These are phyloP conservation scores for Vulpes lagopus DNA, from an alignment of 2,113 vertebrate genomes.

Conservation along the genomic window DNA sequence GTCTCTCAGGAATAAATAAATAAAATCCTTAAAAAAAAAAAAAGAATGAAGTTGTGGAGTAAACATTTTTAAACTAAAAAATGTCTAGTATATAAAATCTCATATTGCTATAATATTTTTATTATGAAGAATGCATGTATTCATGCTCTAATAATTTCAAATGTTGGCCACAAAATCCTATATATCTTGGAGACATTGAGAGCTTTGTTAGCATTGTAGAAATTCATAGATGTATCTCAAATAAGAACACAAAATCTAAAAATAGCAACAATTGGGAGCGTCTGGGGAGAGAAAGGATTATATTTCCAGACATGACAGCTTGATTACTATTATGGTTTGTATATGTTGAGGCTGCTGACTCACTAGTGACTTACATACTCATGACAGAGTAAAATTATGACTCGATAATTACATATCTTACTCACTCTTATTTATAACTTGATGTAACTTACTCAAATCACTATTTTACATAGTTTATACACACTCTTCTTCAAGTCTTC, in stretches of 20 bases:
- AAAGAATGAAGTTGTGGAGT: background rate
- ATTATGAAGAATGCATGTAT: background rate
- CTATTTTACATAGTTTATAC: background rate
- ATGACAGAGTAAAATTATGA: background rate
- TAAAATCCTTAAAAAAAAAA: too few relatives aligned
- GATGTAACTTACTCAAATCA: background rate
- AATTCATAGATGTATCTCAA: background rate
- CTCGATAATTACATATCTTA: background rate
- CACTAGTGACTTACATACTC: background rate
- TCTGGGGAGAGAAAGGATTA: background rate
- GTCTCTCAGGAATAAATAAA: too few relatives aligned
- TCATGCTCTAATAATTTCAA: background rate
- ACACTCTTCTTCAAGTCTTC: background rate
- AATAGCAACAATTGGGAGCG: background rate
- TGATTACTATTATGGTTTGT: background rate
- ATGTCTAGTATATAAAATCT: background rate
- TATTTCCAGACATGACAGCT: background rate
- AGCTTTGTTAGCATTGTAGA: background rate
- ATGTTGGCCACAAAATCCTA: background rate
- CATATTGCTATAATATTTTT: background rate
- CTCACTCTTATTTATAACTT: background rate
- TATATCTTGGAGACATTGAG: background rate
- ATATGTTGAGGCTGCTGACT: background rate
- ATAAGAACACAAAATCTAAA: background rate
- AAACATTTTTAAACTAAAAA: conserved; percentile 39